Evolutionary conservation across 2,888 invertebrate species (phyloP).

Genomic region (Drosophila paranaensis): DNA sequence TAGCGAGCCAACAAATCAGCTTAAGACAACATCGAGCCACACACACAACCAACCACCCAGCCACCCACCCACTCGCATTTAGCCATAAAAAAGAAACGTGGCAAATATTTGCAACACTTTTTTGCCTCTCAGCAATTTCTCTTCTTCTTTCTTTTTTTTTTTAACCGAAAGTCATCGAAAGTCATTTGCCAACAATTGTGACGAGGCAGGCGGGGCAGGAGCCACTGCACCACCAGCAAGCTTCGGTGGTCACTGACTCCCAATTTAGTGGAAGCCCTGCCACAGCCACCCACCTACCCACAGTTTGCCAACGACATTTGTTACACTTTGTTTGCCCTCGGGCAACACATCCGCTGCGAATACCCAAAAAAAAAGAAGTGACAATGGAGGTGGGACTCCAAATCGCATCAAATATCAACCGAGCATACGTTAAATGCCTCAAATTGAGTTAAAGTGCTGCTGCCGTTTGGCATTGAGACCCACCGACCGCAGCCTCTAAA

Average conservation of each 20-base stretch:
- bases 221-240: constrained; percentile 13
- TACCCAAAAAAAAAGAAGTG: constrained; percentile 7
- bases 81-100: constrained; percentile 11
- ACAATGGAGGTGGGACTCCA: constrained; percentile 38
- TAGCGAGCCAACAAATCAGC: constrained; percentile 72
- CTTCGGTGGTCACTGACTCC: constrained; percentile 26
- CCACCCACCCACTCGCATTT: background rate
- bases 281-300: background rate
- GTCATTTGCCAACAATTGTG: constrained; percentile 69
- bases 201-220: constrained; percentile 2
- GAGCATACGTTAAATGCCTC: constrained; percentile 83
- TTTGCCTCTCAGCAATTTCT: background rate
- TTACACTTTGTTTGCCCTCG: constrained; percentile 77
- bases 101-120: constrained; percentile 55
- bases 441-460: constrained; percentile 83
- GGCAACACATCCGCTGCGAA: constrained; percentile 47
- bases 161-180: constrained; percentile 63
- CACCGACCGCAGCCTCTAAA: constrained; percentile 17
- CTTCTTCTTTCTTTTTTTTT: no score
- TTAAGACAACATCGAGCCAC: constrained; percentile 65
- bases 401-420: constrained; percentile 81
- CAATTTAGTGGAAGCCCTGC: constrained; percentile 5
- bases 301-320: constrained; percentile 69
- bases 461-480: constrained; percentile 56
- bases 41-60: background rate